A percentile compares a stretch with the other conserved stretches of the same genome.
Evolutionary conservation across 2,888 invertebrate species (phyloP).

Genomic region (Tiliacea aurago): DNA sequence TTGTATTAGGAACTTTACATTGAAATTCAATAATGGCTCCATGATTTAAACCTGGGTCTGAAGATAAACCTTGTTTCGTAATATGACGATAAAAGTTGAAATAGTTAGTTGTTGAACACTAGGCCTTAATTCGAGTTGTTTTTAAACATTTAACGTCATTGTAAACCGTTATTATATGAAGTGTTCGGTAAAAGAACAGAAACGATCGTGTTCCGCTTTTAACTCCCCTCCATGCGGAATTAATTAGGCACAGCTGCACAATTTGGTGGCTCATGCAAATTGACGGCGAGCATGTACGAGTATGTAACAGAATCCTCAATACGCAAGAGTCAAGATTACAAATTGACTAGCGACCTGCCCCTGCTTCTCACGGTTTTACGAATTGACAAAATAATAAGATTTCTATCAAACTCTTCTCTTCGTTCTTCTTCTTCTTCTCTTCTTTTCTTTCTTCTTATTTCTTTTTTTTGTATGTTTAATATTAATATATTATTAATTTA

Average conservation of each 20-base stretch:
- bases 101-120: background rate
- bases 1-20: too few relatives aligned
- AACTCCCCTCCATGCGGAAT: conserved; percentile 50
- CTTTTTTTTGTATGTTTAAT: too few relatives aligned
- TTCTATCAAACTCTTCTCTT: too few relatives aligned
- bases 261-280: conserved; percentile 50
- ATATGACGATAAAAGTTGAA: too few relatives aligned
- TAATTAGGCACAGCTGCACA: conserved; percentile 56
- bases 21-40: too few relatives aligned
- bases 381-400: too few relatives aligned
- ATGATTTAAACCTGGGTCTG: too few relatives aligned
- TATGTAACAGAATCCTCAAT: conserved; percentile 12
- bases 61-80: too few relatives aligned
- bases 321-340: background rate
- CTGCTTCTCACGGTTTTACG: too few relatives aligned
- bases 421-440: too few relatives aligned
- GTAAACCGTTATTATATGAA: conserved; percentile 38
- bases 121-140: conserved; percentile 1
- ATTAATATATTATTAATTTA: too few relatives aligned
- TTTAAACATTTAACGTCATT: conserved; percentile 23
- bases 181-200: conserved; percentile 45
- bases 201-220: conserved; percentile 48
- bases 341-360: background rate
- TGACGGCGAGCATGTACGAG: conserved; percentile 14
- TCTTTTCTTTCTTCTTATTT: too few relatives aligned